phyloP scores from a whole-genome alignment of 2,888 invertebrate species.

The Pyrocoelia pectoralis region DNA sequence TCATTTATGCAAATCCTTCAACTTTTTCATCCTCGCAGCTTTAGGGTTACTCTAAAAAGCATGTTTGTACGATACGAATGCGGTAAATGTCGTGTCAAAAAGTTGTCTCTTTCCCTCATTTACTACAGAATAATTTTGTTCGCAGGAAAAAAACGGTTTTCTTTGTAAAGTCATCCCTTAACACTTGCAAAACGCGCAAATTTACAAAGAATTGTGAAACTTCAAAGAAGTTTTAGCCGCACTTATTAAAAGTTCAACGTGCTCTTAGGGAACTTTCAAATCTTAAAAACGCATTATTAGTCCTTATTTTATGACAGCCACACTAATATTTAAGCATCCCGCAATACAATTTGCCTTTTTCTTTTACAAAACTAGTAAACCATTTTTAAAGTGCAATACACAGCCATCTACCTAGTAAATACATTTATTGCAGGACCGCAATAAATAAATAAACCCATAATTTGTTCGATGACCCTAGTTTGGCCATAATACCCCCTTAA shows the following conservation, averaged over 20 bases:
- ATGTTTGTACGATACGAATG: too few species aligned
- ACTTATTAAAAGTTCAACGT: not conserved
- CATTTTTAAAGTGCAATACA: conserved; percentile 8
- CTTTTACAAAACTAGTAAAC: conserved; percentile 4
- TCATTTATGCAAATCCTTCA: too few species aligned
- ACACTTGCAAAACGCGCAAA: too few species aligned
- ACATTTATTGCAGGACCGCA: conserved; percentile 22
- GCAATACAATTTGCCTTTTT: not conserved
- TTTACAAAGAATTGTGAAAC: too few species aligned
- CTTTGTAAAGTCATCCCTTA: too few species aligned
- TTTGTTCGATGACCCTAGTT: conserved; percentile 23
- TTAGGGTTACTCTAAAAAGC: too few species aligned
- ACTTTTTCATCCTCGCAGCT: too few species aligned
- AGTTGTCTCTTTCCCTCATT: too few species aligned
- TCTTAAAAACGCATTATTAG: conserved; percentile 2
- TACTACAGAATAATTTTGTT: too few species aligned
- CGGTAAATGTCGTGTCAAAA: too few species aligned
- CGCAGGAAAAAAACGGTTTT: too few species aligned
- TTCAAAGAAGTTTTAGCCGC: not conserved
- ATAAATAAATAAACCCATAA: conserved; percentile 31
- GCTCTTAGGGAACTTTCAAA: not conserved
- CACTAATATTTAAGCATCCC: not conserved
- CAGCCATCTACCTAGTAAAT: conserved; percentile 6
- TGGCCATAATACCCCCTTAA: conserved; percentile 11
- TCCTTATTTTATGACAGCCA: not conserved